Percentiles rank a stretch among this genome's conserved stretches.
Evolutionary conservation across 2,113 vertebrate genomes (phyloP).

Genomic region (Aphelocoma coerulescens): DNA sequence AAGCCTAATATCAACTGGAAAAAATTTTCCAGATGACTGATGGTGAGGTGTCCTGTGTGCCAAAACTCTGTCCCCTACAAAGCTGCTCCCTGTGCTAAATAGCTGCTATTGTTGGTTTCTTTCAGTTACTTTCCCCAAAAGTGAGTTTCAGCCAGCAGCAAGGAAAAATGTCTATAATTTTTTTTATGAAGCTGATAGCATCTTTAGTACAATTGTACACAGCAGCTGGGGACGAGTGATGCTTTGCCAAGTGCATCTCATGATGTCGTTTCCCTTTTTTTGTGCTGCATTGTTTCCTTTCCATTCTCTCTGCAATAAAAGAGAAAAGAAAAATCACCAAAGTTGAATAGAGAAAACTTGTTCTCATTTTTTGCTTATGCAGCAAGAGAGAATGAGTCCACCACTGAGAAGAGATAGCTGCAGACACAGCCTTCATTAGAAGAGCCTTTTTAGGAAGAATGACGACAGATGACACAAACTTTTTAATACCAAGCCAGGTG

Average conservation of each 20-base stretch:
- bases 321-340: neutral
- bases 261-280: neutral
- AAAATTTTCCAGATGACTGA: neutral
- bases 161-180: neutral
- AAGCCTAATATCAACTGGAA: neutral
- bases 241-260: constrained; percentile 2
- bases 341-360: neutral
- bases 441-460: neutral
- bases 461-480: neutral
- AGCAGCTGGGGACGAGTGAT: neutral
- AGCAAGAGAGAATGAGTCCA: neutral
- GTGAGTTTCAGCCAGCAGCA: constrained; percentile 32
- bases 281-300: neutral
- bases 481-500: neutral
- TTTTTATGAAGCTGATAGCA: neutral
- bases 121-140: constrained; percentile 2
- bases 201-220: constrained; percentile 25
- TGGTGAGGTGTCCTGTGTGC: neutral
- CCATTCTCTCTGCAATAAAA: neutral
- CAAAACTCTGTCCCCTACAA: constrained; percentile 7
- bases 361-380: neutral
- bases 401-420: neutral
- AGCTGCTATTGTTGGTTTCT: neutral
- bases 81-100: neutral
- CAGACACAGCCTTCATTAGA: neutral